Percentiles rank a stretch among this genome's conserved stretches.
phyloP scores from a whole-genome alignment of 2,113 vertebrate species.

The Eulemur macaco region DNA sequence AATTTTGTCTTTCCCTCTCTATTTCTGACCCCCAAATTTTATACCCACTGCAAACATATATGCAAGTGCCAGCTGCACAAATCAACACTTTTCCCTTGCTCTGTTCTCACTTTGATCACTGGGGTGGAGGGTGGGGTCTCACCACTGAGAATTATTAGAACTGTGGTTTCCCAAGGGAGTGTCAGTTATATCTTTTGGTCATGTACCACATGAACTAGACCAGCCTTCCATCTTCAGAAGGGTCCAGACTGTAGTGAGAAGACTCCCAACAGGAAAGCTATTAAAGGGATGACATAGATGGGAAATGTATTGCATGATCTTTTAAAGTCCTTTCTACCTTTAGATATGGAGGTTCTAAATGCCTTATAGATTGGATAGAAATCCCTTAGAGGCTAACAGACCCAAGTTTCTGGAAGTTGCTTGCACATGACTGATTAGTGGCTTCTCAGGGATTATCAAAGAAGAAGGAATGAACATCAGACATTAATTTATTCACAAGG shows the following conservation, averaged over 20 bases:
- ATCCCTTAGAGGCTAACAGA: not conserved
- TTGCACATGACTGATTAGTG: not conserved
- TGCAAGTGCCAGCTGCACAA: not conserved
- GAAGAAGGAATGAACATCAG: not conserved
- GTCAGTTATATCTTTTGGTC: not conserved
- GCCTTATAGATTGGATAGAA: not conserved
- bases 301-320: not conserved
- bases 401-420: not conserved
- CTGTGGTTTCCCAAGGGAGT: not conserved
- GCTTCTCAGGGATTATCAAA: not conserved
- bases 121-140: not conserved
- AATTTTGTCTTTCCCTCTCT: not conserved
- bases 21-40: not conserved
- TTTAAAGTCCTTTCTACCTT: not conserved
- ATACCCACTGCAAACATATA: not conserved
- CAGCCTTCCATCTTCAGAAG: not conserved
- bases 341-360: not conserved
- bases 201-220: not conserved
- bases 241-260: not conserved
- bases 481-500: not conserved
- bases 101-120: not conserved
- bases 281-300: not conserved
- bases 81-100: not conserved
- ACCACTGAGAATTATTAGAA: not conserved
- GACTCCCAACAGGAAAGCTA: not conserved